Conservation (phyloP, 2,888 invertebrate genomes). For the Trypoxylon attenuatum region DNA sequence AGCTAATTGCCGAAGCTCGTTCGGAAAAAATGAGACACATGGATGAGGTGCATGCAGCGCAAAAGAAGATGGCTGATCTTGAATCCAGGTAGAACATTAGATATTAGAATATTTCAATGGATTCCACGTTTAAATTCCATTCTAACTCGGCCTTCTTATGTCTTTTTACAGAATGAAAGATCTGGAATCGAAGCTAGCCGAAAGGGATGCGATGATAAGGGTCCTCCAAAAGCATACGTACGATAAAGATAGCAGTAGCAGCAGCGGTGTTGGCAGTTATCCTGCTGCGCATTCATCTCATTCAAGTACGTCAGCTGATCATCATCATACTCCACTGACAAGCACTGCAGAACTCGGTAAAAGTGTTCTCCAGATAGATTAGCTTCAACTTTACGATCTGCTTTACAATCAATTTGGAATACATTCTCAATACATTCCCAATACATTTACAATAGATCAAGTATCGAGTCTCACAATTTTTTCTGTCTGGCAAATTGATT, state of each 20-base stretch:
- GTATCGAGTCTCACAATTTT: no score
- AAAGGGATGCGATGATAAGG: conserved; percentile 92
- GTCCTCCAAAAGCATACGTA: conserved; percentile 88
- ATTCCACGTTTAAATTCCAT: neutral
- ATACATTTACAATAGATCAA: no score
- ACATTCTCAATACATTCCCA: no score
- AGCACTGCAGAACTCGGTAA: conserved; percentile 71
- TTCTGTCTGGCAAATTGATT: no score
- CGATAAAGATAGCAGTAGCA: conserved; percentile 80
- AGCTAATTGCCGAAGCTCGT: conserved; percentile 89
- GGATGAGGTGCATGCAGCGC: conserved; percentile 91
- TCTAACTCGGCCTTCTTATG: neutral
- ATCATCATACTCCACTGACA: conserved; percentile 67
- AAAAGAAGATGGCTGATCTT: conserved; percentile 89
- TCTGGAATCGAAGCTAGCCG: conserved; percentile 90
- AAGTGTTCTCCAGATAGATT: neutral
- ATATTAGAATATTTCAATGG: conserved; percentile 18
- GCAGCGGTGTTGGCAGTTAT: conserved; percentile 77
- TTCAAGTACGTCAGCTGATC: conserved; percentile 72
- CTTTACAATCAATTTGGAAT: no score
- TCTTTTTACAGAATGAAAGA: conserved; percentile 81
- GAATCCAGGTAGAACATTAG: conserved; percentile 90
- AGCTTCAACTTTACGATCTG: no score
- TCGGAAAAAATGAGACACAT: conserved; percentile 91
- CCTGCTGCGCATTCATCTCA: conserved; percentile 73